These are phyloP conservation scores for Sinocyclocheilus maitianheensis DNA, from an alignment of 2,113 vertebrate genomes.

Conservation along the genomic window DNA sequence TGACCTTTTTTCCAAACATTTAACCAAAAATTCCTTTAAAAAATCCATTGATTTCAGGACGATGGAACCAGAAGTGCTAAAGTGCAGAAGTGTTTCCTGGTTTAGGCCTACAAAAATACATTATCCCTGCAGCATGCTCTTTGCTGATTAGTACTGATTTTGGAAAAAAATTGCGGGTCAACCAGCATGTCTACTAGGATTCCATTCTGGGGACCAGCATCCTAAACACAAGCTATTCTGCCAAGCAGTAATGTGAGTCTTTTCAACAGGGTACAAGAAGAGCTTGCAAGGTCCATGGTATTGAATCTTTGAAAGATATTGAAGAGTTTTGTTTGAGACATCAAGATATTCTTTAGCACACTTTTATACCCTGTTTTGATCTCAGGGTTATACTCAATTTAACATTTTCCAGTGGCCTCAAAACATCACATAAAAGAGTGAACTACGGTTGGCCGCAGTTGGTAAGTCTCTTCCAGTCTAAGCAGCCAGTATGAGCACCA, in stretches of 20 bases:
- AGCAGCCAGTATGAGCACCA: background rate
- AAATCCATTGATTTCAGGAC: no score
- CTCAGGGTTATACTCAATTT: background rate
- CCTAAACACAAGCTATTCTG: background rate
- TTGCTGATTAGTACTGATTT: background rate
- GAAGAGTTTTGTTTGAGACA: background rate
- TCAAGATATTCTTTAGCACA: background rate
- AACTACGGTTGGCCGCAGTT: background rate
- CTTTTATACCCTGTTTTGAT: background rate
- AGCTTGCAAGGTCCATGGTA: background rate
- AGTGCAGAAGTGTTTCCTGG: no score
- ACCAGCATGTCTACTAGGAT: background rate
- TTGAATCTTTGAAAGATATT: background rate
- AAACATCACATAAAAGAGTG: background rate
- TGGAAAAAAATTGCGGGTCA: background rate
- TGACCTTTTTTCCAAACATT: no score
- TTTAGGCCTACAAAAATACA: no score
- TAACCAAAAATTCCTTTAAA: no score
- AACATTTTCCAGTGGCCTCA: background rate
- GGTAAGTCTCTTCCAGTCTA: background rate
- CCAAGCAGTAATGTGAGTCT: no score
- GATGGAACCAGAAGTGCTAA: no score
- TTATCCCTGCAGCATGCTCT: no score
- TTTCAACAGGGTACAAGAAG: no score
- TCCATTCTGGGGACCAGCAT: no score